Percentiles rank a stretch among this genome's conserved stretches.
These are phyloP conservation scores for Platyrinchus mystaceus DNA, from an alignment of 2,797 vertebrate genomes.

Conservation along the genomic window DNA sequence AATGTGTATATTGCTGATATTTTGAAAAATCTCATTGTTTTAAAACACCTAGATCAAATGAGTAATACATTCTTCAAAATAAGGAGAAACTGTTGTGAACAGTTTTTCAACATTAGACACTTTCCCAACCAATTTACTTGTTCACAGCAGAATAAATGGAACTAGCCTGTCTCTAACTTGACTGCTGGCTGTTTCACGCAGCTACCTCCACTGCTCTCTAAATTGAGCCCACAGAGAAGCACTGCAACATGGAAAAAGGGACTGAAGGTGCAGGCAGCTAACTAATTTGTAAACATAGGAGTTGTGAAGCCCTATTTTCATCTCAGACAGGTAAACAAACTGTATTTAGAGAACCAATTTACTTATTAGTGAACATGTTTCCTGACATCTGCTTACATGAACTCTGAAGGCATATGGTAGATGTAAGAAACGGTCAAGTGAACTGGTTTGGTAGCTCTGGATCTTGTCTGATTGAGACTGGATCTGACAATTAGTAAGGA, in stretches of 20 bases:
- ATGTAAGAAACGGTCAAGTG: background rate
- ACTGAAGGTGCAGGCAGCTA: background rate
- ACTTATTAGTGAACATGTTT: background rate
- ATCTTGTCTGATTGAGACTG: background rate
- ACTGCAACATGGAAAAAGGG: background rate
- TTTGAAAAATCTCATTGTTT: constrained; percentile 17
- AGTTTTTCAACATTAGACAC: constrained; percentile 50
- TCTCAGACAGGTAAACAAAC: background rate
- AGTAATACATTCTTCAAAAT: constrained; percentile 51
- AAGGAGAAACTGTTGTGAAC: constrained; percentile 24
- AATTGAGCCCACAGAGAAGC: constrained; percentile 25
- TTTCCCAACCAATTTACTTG: constrained; percentile 55
- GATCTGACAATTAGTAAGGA: background rate
- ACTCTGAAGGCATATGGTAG: background rate
- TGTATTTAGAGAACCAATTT: background rate
- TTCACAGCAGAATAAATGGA: constrained; percentile 32
- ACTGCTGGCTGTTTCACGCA: constrained; percentile 33
- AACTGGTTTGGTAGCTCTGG: background rate
- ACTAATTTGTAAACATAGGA: constrained; percentile 8
- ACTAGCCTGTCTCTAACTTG: background rate
- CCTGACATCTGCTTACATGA: background rate
- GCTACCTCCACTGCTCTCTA: background rate
- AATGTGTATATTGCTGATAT: background rate
- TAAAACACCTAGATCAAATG: constrained; percentile 51
- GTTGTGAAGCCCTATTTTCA: constrained; percentile 17